A percentile compares a stretch with the other conserved stretches of the same genome.
These are phyloP conservation scores for Philhelius pedissequus DNA, from an alignment of 2,888 invertebrate species.

Conservation along the genomic window DNA sequence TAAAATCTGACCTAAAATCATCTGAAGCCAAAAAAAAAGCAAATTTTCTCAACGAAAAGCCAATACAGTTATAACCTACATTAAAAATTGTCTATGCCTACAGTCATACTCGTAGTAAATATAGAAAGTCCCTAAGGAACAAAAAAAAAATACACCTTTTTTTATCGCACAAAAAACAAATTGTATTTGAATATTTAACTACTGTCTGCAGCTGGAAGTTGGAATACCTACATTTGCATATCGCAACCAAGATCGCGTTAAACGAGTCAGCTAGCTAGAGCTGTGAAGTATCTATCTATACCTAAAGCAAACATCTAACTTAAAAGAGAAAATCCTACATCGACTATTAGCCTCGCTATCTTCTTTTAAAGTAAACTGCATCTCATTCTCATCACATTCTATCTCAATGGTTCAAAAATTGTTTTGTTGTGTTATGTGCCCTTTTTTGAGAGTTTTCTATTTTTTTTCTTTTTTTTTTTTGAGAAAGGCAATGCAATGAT, in stretches of 20 bases:
- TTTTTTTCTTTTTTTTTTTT: neutral
- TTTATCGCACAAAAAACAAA: neutral
- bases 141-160: neutral
- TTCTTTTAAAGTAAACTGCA: slow-evolving; percentile 35
- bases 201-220: slow-evolving; percentile 20
- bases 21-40: neutral
- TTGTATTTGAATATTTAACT: slow-evolving; percentile 14
- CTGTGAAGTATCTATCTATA: neutral
- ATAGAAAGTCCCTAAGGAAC: neutral
- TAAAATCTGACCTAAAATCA: slow-evolving; percentile 35
- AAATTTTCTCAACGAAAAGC: neutral
- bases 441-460: neutral
- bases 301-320: neutral
- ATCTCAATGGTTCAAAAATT: slow-evolving; percentile 1
- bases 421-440: neutral
- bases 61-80: neutral
- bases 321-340: slow-evolving; percentile 50
- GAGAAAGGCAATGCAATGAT: slow-evolving; percentile 32
- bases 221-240: slow-evolving; percentile 57
- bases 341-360: slow-evolving; percentile 49
- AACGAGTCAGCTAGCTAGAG: neutral
- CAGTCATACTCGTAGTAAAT: neutral
- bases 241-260: slow-evolving; percentile 43
- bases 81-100: neutral
- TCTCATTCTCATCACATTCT: slow-evolving; percentile 50